Evolutionary conservation across 2,113 vertebrate species (phyloP).

Genomic region (Trogon surrucura): DNA sequence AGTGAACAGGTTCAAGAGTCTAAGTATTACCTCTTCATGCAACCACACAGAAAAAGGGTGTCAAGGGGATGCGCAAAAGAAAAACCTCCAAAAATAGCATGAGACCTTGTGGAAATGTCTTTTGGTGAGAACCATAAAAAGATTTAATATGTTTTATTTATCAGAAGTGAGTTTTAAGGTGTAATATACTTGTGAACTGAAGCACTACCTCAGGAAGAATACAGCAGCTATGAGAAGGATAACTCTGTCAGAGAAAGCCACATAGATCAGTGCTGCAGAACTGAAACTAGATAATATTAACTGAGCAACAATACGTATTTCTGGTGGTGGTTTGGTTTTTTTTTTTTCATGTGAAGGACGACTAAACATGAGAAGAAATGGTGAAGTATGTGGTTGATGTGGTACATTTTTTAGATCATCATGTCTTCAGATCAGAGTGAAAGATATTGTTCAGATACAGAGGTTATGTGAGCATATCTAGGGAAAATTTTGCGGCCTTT

Average conservation of each 20-base stretch:
- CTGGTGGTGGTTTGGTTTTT: too few relatives aligned
- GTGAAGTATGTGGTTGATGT: not conserved
- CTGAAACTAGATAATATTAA: not conserved
- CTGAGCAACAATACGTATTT: not conserved
- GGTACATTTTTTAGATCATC: not conserved
- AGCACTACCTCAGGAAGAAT: not conserved
- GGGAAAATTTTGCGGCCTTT: not conserved
- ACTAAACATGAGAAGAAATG: conserved; percentile 13
- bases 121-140: not conserved
- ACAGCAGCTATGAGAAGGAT: rapidly evolving
- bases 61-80: not conserved
- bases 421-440: not conserved
- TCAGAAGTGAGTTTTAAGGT: not conserved
- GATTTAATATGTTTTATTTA: not conserved
- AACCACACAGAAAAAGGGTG: not conserved
- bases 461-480: not conserved
- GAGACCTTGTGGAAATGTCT: not conserved
- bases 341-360: not conserved
- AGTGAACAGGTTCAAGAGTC: not conserved
- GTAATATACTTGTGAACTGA: not conserved
- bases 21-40: not conserved
- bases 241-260: not conserved
- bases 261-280: not conserved
- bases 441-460: not conserved
- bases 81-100: not conserved